Evolutionary conservation across 2,888 invertebrate species (phyloP), one percentile per base, ranked within the genome.

Genomic region (Cheilosia grossa): DNA sequence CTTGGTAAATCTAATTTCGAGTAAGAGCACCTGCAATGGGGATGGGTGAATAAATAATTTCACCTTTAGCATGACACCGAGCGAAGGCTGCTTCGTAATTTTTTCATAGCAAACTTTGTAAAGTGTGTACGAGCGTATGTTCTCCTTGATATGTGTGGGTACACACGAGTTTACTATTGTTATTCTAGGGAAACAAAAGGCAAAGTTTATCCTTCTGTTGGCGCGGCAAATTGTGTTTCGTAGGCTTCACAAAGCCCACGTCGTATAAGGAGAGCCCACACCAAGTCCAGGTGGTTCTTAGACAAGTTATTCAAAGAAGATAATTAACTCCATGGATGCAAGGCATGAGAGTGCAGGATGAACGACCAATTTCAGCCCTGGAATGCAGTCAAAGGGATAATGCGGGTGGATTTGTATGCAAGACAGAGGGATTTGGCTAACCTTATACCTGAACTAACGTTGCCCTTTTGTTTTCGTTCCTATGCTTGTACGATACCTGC

Each of bases 31-130:
- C 40, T 44, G 58, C 15, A 24, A 47, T 37, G 53, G 21, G 47
- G 17, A 47, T 37, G 53, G 21, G 30, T 42, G 42, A 64, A 64
- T 51, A 51, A 64, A 51, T 58, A 70, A 79, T 64, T 33, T 33
- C 10, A 53, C 75, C 67, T 33, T 10, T 33, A 58, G 88, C 88
- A 21, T 81, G 81, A 6, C 69, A 70, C 37, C 74, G 73, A 49
- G 40, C 37, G 47, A 40, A 27, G 30, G 42, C 13, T 64, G 44
- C 61, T 42, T 49, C 67, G 56, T 44, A 61, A 74, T 9, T 30
- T 30, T 30, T 30, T 30, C 30, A 30, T 37, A 40, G 15, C 37
- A 19, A 61, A 77, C 49, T 72, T 80, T 44, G 51, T 54, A 24
- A 37, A 63, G 49, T 56, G 56, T 33, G 33, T 47, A 47, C n/a